Evolutionary conservation across 2,797 vertebrate species (phyloP), one percentile per base, ranked within the genome.

Genomic region (Eulemur rubriventer): DNA sequence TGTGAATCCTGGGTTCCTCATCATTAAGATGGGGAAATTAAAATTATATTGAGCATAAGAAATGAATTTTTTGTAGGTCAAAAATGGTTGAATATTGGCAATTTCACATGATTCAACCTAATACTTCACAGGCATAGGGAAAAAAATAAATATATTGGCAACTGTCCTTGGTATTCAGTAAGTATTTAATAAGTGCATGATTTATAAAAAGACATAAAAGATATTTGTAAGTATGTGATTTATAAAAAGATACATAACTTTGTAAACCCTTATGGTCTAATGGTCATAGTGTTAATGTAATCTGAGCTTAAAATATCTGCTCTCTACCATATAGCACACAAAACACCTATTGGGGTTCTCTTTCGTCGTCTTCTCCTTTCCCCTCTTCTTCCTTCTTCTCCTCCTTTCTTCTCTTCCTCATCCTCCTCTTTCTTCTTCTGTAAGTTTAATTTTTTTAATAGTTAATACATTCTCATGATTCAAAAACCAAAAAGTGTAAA

Each of bases 141-240:
- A 96, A 93, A 79, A 73, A 61, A 38, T 43, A 75, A 28, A 79
- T 43, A 84, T 78, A 28, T 11, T 52, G 46, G 55, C 20, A 67
- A 38, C 7, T 87, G 12, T 95, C 7, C 26, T 38, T 72, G 46
- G 30, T 78, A 14, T 41, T 86, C 18, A 89, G 59, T 85, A 88
- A 88, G 26, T 87, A 9, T 18, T 22, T 70, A 82, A 59, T 38
- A 76, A 94, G 26, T 10, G 87, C 48, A 52, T 57, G 61, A 82
- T 28, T 90, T 93, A 86, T 89, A 82, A 65, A 85, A 89, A 95
- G 22, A 70, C 41, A 80, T 17, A 87, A 70, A 73, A 61, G 33
- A 61, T 75, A 61, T 35, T 63, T 88, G 16, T 59, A 76, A 94
- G 30, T 17, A 83, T 41, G 52, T 46, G 63, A 73, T 20, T 90